Evolutionary conservation across 2,113 vertebrate genomes (phyloP).

Genomic region (Nycticorax nycticorax): DNA sequence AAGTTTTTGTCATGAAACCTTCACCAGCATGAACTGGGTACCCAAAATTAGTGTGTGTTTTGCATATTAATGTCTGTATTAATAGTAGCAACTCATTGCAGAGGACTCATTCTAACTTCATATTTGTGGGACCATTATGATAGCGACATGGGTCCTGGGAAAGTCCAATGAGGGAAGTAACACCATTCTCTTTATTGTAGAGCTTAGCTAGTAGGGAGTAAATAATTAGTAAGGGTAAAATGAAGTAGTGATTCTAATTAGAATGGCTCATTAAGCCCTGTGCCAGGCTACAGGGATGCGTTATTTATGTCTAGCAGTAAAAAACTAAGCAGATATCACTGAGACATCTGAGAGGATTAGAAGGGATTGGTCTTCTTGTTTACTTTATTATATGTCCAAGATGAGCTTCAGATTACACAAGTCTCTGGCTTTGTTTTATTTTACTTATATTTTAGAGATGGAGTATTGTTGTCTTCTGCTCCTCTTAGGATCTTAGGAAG

Average conservation of each 20-base stretch:
- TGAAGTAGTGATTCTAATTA: not conserved
- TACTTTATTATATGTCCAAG: not conserved
- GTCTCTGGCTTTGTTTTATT: not conserved
- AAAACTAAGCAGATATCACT: not conserved
- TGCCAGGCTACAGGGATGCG: not conserved
- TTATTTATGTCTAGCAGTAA: not conserved
- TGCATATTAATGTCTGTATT: not conserved
- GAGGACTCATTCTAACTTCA: not conserved
- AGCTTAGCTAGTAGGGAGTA: not conserved
- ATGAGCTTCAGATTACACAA: not conserved
- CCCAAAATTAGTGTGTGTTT: not conserved
- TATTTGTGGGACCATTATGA: not conserved
- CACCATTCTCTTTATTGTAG: no score
- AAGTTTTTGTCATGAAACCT: not conserved
- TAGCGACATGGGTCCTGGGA: not conserved
- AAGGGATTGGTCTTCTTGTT: not conserved
- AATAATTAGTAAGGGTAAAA: not conserved
- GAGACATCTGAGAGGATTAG: not conserved
- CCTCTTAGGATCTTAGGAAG: not conserved
- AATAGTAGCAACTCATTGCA: not conserved
- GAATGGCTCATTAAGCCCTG: accelerated
- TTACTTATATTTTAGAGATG: not conserved
- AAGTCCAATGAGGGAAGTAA: not conserved
- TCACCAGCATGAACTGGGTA: not conserved
- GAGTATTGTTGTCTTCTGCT: not conserved